These are phyloP conservation scores for Lithosia quadra DNA, from an alignment of 2,888 invertebrate species.

Conservation along the genomic window DNA sequence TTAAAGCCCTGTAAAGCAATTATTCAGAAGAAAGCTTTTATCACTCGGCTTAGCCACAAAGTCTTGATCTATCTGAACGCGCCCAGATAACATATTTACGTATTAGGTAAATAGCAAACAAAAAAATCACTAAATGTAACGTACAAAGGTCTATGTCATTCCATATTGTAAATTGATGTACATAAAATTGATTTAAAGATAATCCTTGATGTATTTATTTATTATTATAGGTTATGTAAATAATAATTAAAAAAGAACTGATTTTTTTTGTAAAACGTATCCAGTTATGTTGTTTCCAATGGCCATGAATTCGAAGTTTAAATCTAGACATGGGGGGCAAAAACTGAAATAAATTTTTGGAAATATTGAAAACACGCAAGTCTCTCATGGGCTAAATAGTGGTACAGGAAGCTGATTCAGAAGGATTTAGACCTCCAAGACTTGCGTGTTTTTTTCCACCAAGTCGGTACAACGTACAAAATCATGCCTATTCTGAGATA, in stretches of 20 bases:
- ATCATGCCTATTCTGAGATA: no score
- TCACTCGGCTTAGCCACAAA: conserved; percentile 12
- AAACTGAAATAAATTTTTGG: no score
- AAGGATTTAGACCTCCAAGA: no score
- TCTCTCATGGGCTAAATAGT: no score
- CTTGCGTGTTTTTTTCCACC: no score
- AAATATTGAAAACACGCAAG: no score
- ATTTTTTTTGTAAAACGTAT: conserved; percentile 39
- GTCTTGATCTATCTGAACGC: conserved; percentile 47
- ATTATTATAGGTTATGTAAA: conserved; percentile 73
- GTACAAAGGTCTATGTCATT: conserved; percentile 82
- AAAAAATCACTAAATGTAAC: conserved; percentile 67
- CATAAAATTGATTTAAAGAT: conserved; percentile 70
- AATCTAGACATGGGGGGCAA: no score
- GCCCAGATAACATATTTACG: conserved; percentile 49
- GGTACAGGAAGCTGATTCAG: no score
- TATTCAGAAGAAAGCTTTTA: conserved; percentile 15
- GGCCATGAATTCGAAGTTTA: not conserved
- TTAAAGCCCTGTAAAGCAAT: conserved; percentile 15
- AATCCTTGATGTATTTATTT: conserved; percentile 75
- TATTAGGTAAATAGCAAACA: conserved; percentile 48
- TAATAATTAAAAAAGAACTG: conserved; percentile 70
- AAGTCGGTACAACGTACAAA: no score
- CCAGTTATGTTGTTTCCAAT: not conserved
- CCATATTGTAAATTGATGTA: conserved; percentile 79